Base-by-base conservation (phyloP, 2,888 invertebrate genomes). In the Protophormia terraenovae region DNA sequence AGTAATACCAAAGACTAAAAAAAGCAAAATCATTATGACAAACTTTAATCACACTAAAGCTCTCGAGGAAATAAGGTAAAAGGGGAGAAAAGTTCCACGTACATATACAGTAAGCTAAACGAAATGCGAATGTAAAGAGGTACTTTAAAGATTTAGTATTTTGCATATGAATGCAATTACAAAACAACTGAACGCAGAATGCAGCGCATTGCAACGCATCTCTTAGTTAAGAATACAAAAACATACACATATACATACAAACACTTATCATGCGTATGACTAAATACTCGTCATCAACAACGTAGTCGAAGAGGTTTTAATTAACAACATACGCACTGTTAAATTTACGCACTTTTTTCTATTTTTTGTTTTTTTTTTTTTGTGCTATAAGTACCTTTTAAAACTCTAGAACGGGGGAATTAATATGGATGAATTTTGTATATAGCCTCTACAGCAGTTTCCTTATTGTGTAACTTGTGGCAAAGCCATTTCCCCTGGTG, bases 321-420 rank as follows among this genome's bases (percentile, higher is more conserved):
- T 78, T 83, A 78, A 66, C 77, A 67, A 53, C 72, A 67, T 60
- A 72, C 77, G 77, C 58, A 83, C 47, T 77, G 55, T 22, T n/a
- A 53, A 50, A 41, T 67, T 71, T 78, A 83, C 77, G 83, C 83
- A 83, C 66, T 72, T 81, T 71, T 55, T 64, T 45, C 10, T 62
- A 5, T 10, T n/a, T n/a, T n/a, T n/a, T n/a, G n/a, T n/a, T n/a
- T n/a, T n/a, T n/a, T n/a, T n/a, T n/a, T n/a, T n/a, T n/a, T n/a
- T 19, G n/a, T 41, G 27, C 7, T 19, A 7, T n/a, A 55, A 29
- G 12, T 41, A 67, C 29, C 22, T 3, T 41, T 38, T 29, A 10
- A 71, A 62, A 50, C 60, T 60, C 24, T 32, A 55, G 53, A 32
- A 67, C 29, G 67, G 38, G n/a, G 47, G 38, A 60, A 78, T 78